Evolutionary conservation across 2,113 vertebrate species (phyloP), one percentile per base, ranked within the genome.

Genomic region (Podarcis raffonei): DNA sequence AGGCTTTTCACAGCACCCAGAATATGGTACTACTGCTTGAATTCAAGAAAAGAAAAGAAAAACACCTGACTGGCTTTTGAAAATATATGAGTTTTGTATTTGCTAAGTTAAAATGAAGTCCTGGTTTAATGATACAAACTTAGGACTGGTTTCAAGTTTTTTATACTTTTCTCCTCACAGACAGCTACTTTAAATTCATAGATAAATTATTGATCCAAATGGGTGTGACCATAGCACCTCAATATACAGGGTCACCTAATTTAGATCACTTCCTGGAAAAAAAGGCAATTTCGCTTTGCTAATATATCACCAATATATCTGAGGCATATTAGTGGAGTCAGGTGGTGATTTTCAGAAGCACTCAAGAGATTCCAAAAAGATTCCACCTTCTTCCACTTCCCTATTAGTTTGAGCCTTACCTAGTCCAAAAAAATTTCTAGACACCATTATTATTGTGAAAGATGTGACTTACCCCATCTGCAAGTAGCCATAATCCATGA

Each of bases 1-100:
- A 13, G 87, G 72, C 8, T 9, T 30, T 15, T 48, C 87, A 84
- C 48, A 72, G 30, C 35, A 53, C 1, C 1, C 12, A 18, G 13
- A 2, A 30, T 32, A 30, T 23, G 22, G 68, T 53, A 87, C 94
- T 89, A 88, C 91, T 27, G 3, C 30, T 42, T n/a, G 1, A 78
- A 2, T 92, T 83, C 35, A 53, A 57, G 32, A 25, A 88, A 83
- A 57, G 11, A 12, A 12, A 53, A 48, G 9, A 48, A 53, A 12
- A 53, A 53, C 9, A 53, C 48, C 48, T 53, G 48, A 53, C 48
- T 53, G 48, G 48, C 1, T 15, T 9, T 30, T 25, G 18, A 22
- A 13, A 62, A 62, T 20, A 39, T 87, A n/a, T 87, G 65, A 5
- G 5, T 80, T 35, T 86, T 39, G 79, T 22, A 8, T 25, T 48